Evolutionary conservation across 2,113 vertebrate species (phyloP).

Genomic region (Otus sunia): DNA sequence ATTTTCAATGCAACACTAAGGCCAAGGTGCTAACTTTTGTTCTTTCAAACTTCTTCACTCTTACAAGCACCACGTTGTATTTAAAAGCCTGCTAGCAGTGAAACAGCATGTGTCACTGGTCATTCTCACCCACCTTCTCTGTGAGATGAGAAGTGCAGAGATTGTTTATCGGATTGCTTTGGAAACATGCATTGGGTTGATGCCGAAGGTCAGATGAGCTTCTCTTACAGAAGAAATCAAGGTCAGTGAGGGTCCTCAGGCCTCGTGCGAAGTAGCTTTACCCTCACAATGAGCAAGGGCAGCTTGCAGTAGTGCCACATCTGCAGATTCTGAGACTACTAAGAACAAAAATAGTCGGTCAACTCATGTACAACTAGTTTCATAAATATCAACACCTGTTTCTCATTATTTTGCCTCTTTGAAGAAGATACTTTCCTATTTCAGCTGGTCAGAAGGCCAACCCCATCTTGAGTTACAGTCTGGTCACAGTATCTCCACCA

Average conservation of each 20-base stretch:
- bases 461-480: neutral
- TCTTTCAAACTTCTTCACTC: neutral
- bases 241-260: neutral
- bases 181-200: neutral
- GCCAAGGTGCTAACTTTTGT: neutral
- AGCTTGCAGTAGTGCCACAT: neutral
- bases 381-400: neutral
- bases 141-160: neutral
- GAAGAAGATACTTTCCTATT: neutral
- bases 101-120: neutral
- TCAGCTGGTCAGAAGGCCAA: neutral
- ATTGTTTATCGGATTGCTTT: neutral
- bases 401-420: neutral
- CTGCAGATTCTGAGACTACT: neutral
- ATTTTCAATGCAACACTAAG: neutral
- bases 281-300: accelerated
- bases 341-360: neutral
- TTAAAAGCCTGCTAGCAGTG: neutral
- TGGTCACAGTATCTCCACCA: neutral
- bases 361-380: neutral
- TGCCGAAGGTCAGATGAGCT: neutral
- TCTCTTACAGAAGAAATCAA: neutral
- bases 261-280: neutral
- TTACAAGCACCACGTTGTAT: neutral
- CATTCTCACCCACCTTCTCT: neutral